Evolutionary conservation across 2,888 invertebrate genomes (phyloP), one percentile per base, ranked within the genome.

Genomic region (Lithodes maja): DNA sequence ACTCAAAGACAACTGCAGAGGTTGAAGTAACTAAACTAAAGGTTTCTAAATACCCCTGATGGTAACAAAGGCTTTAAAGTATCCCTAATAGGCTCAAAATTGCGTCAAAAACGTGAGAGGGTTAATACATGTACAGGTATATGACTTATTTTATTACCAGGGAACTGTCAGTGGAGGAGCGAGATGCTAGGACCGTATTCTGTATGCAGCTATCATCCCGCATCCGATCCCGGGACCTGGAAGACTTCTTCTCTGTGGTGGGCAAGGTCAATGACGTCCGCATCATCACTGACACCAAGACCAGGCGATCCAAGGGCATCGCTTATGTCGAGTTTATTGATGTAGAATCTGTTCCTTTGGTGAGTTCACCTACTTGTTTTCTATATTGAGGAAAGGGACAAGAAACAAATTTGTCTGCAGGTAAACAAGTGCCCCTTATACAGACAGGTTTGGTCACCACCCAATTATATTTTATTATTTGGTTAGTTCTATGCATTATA

Each of bases 271-370:
- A 98, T 92, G 99, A 99, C 95, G 99, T 99, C 49, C 95, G 99
- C 93, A 96, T 99, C 92, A 99, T 99, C 89, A 99, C 99, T 87
- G 99, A 99, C 94, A 99, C 99, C 94, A 99, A 99, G 94, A 99
- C 99, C 0, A 96, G 99, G 93, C 95, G 99, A 92, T 99, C 99
- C 93, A 99, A 99, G 94, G 99, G 99, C 79, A 99, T 99, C 93
- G 98, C 99, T n/a, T 99, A 99, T 93, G 98, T 99, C 90, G 99
- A 99, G 94, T 99, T 99, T 94, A 97, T 97, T 94, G 99, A 99
- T 94, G 97, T 98, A 0, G 99, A 99, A 94, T 98, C 99, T 92
- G 99, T 99, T 7, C 97, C 99, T 90, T 94, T 99, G 95, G 97
- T 97, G 94, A 95, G 96, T 94, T 90, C 54, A 78, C 55, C 7